phyloP scores from a whole-genome alignment of 2,888 invertebrate genomes.

The Sepioteuthis lessoniana region DNA sequence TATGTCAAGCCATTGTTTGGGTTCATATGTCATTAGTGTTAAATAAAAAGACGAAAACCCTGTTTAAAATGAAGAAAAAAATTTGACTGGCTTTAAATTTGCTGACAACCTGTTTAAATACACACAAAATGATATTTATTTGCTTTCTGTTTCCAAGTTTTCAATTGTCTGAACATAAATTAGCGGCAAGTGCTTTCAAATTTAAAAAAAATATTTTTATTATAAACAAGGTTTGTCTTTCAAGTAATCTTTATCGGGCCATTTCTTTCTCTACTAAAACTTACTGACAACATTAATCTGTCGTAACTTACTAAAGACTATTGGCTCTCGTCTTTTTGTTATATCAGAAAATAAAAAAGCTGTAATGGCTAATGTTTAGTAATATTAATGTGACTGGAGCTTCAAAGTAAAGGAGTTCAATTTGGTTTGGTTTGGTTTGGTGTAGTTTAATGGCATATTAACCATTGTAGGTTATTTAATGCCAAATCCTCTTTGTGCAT shows the following conservation, averaged over 20 bases:
- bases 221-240: neutral
- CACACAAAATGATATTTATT: neutral
- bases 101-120: constrained; percentile 16
- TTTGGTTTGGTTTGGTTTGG: too few species aligned
- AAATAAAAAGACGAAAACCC: neutral
- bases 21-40: neutral
- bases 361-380: too few species aligned
- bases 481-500: too few species aligned
- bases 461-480: too few species aligned
- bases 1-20: neutral
- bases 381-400: too few species aligned
- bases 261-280: neutral
- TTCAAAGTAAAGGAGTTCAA: too few species aligned
- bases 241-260: neutral
- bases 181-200: neutral
- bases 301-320: too few species aligned
- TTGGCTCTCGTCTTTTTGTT: too few species aligned
- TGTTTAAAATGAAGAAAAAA: neutral
- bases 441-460: too few species aligned
- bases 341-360: too few species aligned
- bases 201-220: too few species aligned
- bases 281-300: too few species aligned
- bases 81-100: neutral
- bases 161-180: neutral
- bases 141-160: neutral